Evolutionary conservation across 1,140 invertebrate genomes (phyloP).

Genomic region (Drosophila chauvacae): DNA sequence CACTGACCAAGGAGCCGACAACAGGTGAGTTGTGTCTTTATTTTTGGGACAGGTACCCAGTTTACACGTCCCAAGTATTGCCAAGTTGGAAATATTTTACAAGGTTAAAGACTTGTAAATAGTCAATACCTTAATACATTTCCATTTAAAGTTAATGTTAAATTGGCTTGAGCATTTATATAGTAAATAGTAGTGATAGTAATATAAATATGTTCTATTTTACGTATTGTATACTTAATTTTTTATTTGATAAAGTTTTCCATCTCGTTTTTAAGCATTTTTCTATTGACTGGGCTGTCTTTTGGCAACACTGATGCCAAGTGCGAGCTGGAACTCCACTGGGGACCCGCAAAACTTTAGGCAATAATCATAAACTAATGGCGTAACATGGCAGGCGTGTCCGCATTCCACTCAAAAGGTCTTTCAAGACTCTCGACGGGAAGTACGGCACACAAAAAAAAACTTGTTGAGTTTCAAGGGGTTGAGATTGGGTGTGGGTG

Average conservation of each 20-base stretch:
- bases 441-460: constrained; percentile 25
- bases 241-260: not conserved
- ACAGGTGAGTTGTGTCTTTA: constrained; percentile 59
- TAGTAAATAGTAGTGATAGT: too few species aligned
- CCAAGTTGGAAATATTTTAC: not conserved
- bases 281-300: constrained; percentile 2
- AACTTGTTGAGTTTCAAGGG: constrained; percentile 71
- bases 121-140: too few species aligned
- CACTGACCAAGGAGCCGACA: constrained; percentile 74
- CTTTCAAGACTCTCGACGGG: constrained; percentile 41
- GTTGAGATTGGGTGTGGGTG: constrained; percentile 1
- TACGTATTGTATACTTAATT: not conserved
- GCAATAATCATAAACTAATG: constrained; percentile 80
- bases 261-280: not conserved
- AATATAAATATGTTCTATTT: not conserved
- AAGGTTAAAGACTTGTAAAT: too few species aligned
- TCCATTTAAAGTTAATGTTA: too few species aligned
- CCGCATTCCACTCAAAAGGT: constrained; percentile 50
- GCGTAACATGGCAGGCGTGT: constrained; percentile 64
- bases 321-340: constrained; percentile 14
- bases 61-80: not conserved
- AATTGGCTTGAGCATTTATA: not conserved
- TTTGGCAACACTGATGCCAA: constrained; percentile 17
- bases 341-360: constrained; percentile 50
- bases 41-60: too few species aligned